phyloP scores from a whole-genome alignment of 2,797 vertebrate genomes.

The Leptodactylus fallax region DNA sequence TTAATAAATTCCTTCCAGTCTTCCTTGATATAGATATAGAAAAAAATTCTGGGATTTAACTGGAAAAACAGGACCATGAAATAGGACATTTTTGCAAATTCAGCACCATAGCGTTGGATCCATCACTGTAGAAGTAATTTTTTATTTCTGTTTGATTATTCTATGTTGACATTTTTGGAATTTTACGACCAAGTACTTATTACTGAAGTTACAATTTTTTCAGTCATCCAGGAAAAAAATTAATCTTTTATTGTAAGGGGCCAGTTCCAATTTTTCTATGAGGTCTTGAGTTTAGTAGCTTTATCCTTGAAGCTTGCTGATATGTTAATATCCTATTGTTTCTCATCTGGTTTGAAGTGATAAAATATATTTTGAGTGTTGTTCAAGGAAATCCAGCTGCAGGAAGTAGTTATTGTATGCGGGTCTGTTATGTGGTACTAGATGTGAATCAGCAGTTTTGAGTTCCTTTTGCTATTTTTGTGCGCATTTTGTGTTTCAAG shows the following conservation, averaged over 20 bases:
- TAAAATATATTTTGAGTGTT: constrained; percentile 12
- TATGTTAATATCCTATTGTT: neutral
- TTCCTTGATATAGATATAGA: too few species aligned
- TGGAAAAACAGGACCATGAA: too few species aligned
- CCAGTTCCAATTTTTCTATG: neutral
- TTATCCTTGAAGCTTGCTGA: neutral
- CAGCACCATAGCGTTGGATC: too few species aligned
- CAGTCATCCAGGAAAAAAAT: neutral
- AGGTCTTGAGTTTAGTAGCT: neutral
- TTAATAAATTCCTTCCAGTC: too few species aligned
- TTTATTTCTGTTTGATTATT: neutral
- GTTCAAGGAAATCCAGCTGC: neutral
- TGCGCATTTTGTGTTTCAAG: neutral
- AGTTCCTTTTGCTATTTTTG: neutral
- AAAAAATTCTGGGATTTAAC: too few species aligned
- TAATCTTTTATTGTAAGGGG: neutral
- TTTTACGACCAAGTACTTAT: neutral
- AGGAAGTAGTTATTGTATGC: constrained; percentile 23
- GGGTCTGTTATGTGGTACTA: neutral
- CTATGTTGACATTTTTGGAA: neutral
- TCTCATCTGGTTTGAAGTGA: neutral
- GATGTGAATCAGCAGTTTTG: constrained; percentile 2
- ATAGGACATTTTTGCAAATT: too few species aligned
- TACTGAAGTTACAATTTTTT: neutral
- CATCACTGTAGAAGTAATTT: too few species aligned